phyloP scores from a whole-genome alignment of 2,888 invertebrate genomes.

The Eupelmus urozonus region DNA sequence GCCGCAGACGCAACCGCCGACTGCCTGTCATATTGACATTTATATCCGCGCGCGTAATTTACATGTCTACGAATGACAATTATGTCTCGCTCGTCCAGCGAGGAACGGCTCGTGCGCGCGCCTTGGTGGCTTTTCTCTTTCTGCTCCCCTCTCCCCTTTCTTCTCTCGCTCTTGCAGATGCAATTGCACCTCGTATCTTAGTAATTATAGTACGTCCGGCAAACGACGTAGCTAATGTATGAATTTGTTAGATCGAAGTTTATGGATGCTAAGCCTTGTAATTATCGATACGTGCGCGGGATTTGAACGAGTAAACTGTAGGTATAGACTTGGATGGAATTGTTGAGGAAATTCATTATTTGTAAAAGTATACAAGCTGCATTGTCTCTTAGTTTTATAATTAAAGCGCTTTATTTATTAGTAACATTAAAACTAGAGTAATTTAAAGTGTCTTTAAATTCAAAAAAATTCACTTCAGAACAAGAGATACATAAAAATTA shows the following conservation, averaged over 20 bases:
- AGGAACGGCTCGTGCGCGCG: slow-evolving; percentile 31
- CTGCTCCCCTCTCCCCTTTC: slow-evolving; percentile 26
- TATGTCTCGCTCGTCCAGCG: slow-evolving; percentile 63
- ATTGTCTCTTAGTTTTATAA: too few species aligned
- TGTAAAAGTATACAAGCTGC: too few species aligned
- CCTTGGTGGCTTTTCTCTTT: slow-evolving; percentile 47
- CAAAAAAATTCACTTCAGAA: too few species aligned
- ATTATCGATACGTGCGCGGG: slow-evolving; percentile 15
- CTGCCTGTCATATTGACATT: slow-evolving; percentile 76
- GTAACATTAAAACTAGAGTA: too few species aligned
- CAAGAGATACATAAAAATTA: too few species aligned
- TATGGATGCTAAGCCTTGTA: slow-evolving; percentile 21
- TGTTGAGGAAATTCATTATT: too few species aligned
- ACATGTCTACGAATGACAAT: slow-evolving; percentile 76
- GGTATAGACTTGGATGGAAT: too few species aligned
- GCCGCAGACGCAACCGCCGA: slow-evolving; percentile 62
- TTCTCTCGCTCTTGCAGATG: slow-evolving; percentile 38
- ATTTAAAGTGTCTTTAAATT: too few species aligned
- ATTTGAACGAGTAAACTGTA: too few species aligned
- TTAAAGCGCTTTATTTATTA: too few species aligned
- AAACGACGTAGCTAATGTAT: slow-evolving; percentile 49
- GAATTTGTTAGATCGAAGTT: slow-evolving; percentile 53
- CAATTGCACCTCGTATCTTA: slow-evolving; percentile 56
- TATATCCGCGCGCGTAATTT: slow-evolving; percentile 75
- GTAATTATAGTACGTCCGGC: slow-evolving; percentile 56